Percentiles rank a stretch among this genome's conserved stretches.
These are phyloP conservation scores for Zhuqinia jingwanae DNA, from an alignment of 2,888 invertebrate genomes.

Conservation along the genomic window DNA sequence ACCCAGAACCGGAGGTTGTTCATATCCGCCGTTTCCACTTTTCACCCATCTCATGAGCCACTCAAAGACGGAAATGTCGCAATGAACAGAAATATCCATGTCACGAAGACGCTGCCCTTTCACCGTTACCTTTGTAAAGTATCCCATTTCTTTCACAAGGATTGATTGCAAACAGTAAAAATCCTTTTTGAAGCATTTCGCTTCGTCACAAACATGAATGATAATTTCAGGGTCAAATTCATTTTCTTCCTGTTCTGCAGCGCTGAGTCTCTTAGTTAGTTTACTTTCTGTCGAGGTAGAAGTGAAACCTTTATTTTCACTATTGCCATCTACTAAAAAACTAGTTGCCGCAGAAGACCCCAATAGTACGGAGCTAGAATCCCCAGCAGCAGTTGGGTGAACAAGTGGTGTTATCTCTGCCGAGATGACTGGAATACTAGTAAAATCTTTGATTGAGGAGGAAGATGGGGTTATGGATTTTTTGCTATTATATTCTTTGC, in stretches of 20 bases:
- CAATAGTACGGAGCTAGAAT: neutral
- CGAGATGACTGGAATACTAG: constrained; percentile 49
- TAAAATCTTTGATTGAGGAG: constrained; percentile 1
- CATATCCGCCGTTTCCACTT: constrained; percentile 74
- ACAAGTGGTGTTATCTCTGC: constrained; percentile 60
- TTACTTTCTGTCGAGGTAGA: neutral
- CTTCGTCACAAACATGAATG: constrained; percentile 97
- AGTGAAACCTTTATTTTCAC: too few species aligned
- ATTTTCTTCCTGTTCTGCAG: constrained; percentile 3
- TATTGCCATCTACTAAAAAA: constrained; percentile 1
- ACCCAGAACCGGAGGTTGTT: constrained; percentile 48
- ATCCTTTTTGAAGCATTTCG: constrained; percentile 93
- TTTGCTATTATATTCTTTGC: constrained; percentile 37
- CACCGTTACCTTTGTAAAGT: constrained; percentile 93
- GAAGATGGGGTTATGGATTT: neutral
- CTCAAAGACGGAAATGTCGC: constrained; percentile 97
- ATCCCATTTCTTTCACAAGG: constrained; percentile 95
- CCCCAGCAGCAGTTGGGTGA: neutral
- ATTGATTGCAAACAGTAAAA: constrained; percentile 94
- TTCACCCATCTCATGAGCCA: constrained; percentile 99
- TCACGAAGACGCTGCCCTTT: constrained; percentile 89
- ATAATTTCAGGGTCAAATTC: constrained; percentile 85
- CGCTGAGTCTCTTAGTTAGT: too few species aligned
- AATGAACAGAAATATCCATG: constrained; percentile 98
- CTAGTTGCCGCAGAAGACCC: constrained; percentile 5